Base-by-base conservation (phyloP, 2,113 vertebrate genomes). In the Seriola rivoliana region DNA sequence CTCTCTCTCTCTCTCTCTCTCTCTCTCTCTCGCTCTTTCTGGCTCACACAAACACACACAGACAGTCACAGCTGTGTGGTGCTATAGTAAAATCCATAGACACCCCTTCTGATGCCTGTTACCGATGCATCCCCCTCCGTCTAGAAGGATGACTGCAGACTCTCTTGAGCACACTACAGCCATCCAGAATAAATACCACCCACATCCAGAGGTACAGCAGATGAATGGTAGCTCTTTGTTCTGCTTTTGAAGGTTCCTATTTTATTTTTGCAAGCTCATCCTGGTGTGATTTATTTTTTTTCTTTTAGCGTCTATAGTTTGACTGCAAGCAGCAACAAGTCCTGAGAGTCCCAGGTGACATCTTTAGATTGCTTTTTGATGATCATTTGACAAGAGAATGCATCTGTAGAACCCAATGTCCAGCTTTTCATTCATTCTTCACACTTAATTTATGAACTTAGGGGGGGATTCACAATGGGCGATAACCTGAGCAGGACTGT, bases 141-240 rank as follows among this genome's bases (percentile, higher is more conserved):
- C 42, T 55, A 9, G 42, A 66, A 63, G 16, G 55, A 69, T 59
- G 55, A 57, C 85, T 54, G 38, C 55, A 63, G 65, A 85, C 12
- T 67, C 48, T 81, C 69, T 59, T 42, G 57, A 81, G 44, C 60
- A 50, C 67, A 80, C 75, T 46, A 7, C 69, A 57, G 16, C 50
- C 71, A 63, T 83, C 78, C 50, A 55, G 55, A 86, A 60, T 40
- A 72, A 88, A 82, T 60, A 17, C 78, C 75, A 69, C 82, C 85
- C 84, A 85, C 60, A n/a, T 79, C 64, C 75, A 74, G 14, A 81
- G 72, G 74, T 76, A 74, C 69, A 70, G 17, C 23, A 66, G 57
- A 78, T 70, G 58, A 75, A 72, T 71, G 12, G 32, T 34, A 76
- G 63, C 58, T 69, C 46, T 75, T 84, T 85, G 75, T 80, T 75